Conservation (phyloP, 1,140 invertebrate species). For the silkworm (Bombyx mori) region ASM3026992v2 NC_085131.1:9688501-9689000, state of each 20-base stretch:
- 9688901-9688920: conserved; percentile 67
- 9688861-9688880: conserved; percentile 97
- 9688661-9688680: no score
- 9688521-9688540: conserved; percentile 94
- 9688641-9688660: no score
- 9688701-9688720: conserved; percentile 75
- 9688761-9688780: conserved; percentile 98
- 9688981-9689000: no score
- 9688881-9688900: conserved; percentile 98
- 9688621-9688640: no score
- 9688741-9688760: conserved; percentile 96
- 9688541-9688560: conserved; percentile 81
- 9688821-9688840: conserved; percentile 95
- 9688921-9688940: no score
- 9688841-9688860: conserved; percentile 99
- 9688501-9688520: conserved; percentile 94
- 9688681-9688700: no score
- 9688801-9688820: conserved; percentile 91
- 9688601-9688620: no score
- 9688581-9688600: no score
- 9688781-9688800: conserved; percentile 96
- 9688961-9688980: no score
- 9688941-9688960: no score
- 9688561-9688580: background rate
- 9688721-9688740: conserved; percentile 97